Conservation (phyloP, 23 tunicate genomes). For the Trididemnum clinides region DNA sequence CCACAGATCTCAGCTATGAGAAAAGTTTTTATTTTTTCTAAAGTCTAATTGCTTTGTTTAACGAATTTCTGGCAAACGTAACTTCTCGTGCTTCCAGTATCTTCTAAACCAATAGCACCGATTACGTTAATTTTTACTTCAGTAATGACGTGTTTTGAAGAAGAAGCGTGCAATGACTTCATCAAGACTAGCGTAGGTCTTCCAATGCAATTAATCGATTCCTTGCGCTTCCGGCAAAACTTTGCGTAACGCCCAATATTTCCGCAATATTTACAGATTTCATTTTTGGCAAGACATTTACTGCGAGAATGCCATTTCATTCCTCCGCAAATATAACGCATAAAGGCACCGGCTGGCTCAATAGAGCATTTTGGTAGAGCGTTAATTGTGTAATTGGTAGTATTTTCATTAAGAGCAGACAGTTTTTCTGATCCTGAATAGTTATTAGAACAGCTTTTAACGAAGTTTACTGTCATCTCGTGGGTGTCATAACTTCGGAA, state of each 20-base stretch:
- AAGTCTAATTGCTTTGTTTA: neutral
- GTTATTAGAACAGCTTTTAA: too few species aligned
- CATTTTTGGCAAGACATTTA: neutral
- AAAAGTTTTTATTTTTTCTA: neutral
- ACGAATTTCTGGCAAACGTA: neutral
- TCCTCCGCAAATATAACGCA: neutral
- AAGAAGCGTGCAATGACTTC: neutral
- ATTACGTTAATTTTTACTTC: neutral
- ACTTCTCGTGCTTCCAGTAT: neutral
- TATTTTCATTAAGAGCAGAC: too few species aligned
- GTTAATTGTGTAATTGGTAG: too few species aligned
- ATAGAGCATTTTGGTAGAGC: too few species aligned
- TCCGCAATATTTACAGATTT: neutral
- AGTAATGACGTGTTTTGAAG: neutral
- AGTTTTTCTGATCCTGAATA: too few species aligned
- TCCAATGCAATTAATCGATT: neutral
- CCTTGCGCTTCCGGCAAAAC: neutral
- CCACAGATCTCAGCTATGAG: neutral
- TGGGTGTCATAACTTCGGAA: too few species aligned
- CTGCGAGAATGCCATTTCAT: neutral
- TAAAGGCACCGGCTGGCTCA: too few species aligned
- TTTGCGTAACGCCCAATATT: neutral
- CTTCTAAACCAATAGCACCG: neutral
- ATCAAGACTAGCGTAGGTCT: too few species aligned
- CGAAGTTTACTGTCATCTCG: too few species aligned